Conservation (phyloP, 2,888 invertebrate genomes). For the Scaptomyza flava region DNA sequence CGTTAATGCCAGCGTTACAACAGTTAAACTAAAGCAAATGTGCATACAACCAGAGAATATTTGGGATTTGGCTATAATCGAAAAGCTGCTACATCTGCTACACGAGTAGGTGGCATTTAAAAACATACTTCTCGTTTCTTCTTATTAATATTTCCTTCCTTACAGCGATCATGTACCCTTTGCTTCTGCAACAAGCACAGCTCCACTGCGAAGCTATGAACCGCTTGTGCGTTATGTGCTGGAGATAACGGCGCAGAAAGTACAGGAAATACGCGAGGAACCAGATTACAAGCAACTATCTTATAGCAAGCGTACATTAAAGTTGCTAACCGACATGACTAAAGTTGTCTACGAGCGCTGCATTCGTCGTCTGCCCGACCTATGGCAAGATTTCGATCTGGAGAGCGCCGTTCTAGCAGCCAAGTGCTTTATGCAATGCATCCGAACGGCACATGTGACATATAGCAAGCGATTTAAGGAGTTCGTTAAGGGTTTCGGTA, state of each 20-base stretch:
- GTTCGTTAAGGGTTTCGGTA: constrained; percentile 81
- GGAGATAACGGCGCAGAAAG: constrained; percentile 74
- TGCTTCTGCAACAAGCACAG: constrained; percentile 84
- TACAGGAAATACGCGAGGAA: constrained; percentile 77
- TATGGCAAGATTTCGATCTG: constrained; percentile 85
- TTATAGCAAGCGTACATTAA: constrained; percentile 79
- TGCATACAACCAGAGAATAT: constrained; percentile 80
- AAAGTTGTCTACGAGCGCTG: constrained; percentile 84
- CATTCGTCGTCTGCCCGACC: constrained; percentile 84
- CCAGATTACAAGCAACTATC: constrained; percentile 81
- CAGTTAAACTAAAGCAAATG: constrained; percentile 73
- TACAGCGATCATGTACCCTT: constrained; percentile 85
- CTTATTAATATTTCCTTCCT: neutral
- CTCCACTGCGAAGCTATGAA: constrained; percentile 85
- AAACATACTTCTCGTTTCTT: no score
- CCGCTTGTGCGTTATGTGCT: constrained; percentile 86
- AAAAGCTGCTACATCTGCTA: constrained; percentile 77
- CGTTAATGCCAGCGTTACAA: constrained; percentile 77
- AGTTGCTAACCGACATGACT: constrained; percentile 78
- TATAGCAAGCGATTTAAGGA: constrained; percentile 80
- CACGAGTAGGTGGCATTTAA: constrained; percentile 71
- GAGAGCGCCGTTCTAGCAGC: constrained; percentile 85
- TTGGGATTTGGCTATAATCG: constrained; percentile 81
- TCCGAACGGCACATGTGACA: constrained; percentile 75
- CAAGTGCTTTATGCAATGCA: constrained; percentile 86